Evolutionary conservation across 2,888 invertebrate species (phyloP), one percentile per base, ranked within the genome.

Genomic region (Apamea monoglypha): DNA sequence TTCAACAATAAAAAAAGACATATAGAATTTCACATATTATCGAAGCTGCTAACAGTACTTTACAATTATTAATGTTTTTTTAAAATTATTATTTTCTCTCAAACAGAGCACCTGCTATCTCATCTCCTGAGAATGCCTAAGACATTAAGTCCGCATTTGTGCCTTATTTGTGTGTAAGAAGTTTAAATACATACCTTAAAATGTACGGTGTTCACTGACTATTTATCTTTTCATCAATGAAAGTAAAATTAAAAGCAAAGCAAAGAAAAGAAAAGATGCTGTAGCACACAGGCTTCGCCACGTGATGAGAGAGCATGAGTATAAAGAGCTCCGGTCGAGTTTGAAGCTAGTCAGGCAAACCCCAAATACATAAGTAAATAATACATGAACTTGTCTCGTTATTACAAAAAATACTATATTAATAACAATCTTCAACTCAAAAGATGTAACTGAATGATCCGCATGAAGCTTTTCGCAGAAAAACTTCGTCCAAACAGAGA

Each of bases 401-500:
- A 61, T n/a, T 25, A 36, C 18, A 21, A 50, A 25, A 36, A 18
- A 29, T 61, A 50, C 50, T 69, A 7, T 29, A 18, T 40, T 61
- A 7, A 36, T 36, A 47, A 21, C 21, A 47, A 56, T 63, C 25
- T 67, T 53, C 8, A 61, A 83, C 32, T 44, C 1, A 16, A 71
- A 61, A 70, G 25, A 70, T 71, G 72, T 50, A 68, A 72, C 47
- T 74, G n/a, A 78, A 86, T 67, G 64, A 71, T 67, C 56, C 66
- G 21, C 66, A 29, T 66, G 47, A 76, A 85, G 47, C 10, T 59
- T 66, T 61, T 70, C 56, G 53, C 40, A 40, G 64, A 72, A 84
- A 78, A 84, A 75, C 84, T 83, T 83, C 1, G 59, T 73, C 14
- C 72, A 86, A 84, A 86, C 75, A 78, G 47, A 73, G 61, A 44